These are phyloP conservation scores for Gasteruption jaculator DNA, from an alignment of 2,888 invertebrate genomes.

Conservation along the genomic window DNA sequence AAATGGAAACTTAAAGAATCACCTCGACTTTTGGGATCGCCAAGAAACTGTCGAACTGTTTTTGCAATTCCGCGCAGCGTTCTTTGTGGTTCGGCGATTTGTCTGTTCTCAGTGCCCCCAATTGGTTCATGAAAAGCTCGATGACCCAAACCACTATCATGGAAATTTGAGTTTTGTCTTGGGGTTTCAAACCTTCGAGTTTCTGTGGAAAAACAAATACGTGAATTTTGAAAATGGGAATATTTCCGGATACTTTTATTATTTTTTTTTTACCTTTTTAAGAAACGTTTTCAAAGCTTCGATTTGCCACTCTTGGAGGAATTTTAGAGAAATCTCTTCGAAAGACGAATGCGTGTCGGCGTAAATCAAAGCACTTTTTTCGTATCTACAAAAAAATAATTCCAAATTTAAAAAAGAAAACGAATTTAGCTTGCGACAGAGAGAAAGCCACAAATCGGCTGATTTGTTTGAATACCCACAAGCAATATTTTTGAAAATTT, in stretches of 20 bases:
- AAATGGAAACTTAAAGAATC: slow-evolving; percentile 31
- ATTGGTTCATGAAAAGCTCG: slow-evolving; percentile 84
- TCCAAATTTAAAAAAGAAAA: too few species aligned
- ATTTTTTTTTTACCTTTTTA: slow-evolving; percentile 53
- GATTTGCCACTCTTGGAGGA: slow-evolving; percentile 75
- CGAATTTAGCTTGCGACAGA: too few species aligned
- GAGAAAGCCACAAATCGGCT: too few species aligned
- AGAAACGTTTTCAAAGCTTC: slow-evolving; percentile 86
- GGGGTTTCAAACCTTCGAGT: slow-evolving; percentile 65
- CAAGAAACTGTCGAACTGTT: slow-evolving; percentile 75
- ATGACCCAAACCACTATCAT: slow-evolving; percentile 94
- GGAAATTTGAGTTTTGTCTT: slow-evolving; percentile 83
- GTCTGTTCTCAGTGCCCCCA: slow-evolving; percentile 67
- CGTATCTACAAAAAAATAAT: slow-evolving; percentile 54
- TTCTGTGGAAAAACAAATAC: slow-evolving; percentile 53
- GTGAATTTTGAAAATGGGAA: slow-evolving; percentile 6
- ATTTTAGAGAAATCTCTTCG: slow-evolving; percentile 91
- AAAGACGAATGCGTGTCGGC: slow-evolving; percentile 90
- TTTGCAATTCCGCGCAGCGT: slow-evolving; percentile 63
- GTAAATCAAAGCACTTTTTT: slow-evolving; percentile 80
- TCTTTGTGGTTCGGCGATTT: slow-evolving; percentile 44
- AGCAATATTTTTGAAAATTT: slow-evolving; percentile 7
- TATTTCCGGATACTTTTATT: not conserved
- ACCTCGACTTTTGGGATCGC: slow-evolving; percentile 65
- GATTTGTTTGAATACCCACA: too few species aligned